Evolutionary conservation across 2,888 invertebrate species (phyloP).

Genomic region (Trachelus stipa): DNA sequence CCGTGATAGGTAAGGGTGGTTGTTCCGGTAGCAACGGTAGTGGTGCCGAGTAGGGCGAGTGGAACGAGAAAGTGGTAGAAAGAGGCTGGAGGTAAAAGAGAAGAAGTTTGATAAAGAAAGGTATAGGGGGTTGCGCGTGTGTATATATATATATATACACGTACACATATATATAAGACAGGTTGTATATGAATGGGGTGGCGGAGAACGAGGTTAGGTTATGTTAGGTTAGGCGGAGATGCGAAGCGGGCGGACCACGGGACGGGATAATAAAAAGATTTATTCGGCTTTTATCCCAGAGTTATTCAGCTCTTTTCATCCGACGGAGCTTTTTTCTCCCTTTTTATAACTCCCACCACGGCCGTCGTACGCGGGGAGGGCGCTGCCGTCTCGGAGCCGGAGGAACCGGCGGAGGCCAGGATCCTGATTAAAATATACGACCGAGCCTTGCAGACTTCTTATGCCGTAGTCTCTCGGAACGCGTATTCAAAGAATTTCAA

Average conservation of each 20-base stretch:
- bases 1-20: neutral
- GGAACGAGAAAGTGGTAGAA: conserved; percentile 33
- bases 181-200: neutral
- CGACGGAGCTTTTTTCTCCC: conserved; percentile 44
- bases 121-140: conserved; percentile 19
- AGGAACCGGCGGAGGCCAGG: conserved; percentile 30
- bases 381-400: conserved; percentile 34
- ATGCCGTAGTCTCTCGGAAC: conserved; percentile 41
- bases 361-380: conserved; percentile 21
- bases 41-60: conserved; percentile 9
- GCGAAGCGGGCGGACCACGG: conserved; percentile 42
- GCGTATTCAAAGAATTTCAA: conserved; percentile 62
- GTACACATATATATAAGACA: neutral
- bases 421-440: conserved; percentile 64
- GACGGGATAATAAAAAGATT: conserved; percentile 66
- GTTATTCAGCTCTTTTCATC: conserved; percentile 66
- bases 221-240: conserved; percentile 26
- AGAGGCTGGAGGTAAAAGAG: conserved; percentile 6
- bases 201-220: neutral
- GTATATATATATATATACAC: too few species aligned
- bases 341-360: conserved; percentile 29
- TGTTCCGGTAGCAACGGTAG: conserved; percentile 1
- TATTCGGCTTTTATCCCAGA: conserved; percentile 65
- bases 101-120: conserved; percentile 9
- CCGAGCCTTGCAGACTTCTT: conserved; percentile 56